A percentile compares a stretch with the other conserved stretches of the same genome.
These are phyloP conservation scores for Drosophila dives DNA, from an alignment of 2,888 invertebrate genomes.

Conservation along the genomic window DNA sequence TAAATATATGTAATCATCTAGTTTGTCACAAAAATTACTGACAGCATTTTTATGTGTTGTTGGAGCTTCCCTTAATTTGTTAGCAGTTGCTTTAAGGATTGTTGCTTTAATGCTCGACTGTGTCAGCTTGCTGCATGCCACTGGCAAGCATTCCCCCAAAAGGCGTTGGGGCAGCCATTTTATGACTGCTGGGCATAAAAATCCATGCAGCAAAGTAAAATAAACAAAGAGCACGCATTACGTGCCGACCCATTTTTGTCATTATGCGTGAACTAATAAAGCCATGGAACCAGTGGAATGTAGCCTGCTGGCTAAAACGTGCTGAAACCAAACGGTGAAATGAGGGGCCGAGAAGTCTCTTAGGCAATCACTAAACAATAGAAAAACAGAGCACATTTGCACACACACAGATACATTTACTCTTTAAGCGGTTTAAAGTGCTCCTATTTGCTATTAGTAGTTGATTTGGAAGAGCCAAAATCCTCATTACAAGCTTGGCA, in stretches of 20 bases:
- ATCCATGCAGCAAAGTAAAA: constrained; percentile 71
- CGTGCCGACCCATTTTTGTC: constrained; percentile 77
- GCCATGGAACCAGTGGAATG: constrained; percentile 68
- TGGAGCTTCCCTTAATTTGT: constrained; percentile 8
- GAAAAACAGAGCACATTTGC: constrained; percentile 23
- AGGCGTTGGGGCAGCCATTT: constrained; percentile 46
- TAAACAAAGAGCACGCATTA: constrained; percentile 76
- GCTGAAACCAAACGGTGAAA: constrained; percentile 65
- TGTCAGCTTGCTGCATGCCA: constrained; percentile 16
- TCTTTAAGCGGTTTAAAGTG: constrained; percentile 70
- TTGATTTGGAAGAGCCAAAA: constrained; percentile 32
- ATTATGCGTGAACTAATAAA: constrained; percentile 81
- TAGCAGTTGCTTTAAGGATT: constrained; percentile 13
- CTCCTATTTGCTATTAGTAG: constrained; percentile 31
- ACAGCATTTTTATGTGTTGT: background rate
- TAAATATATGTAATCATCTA: background rate
- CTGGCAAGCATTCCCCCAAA: constrained; percentile 13
- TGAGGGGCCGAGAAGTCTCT: constrained; percentile 37
- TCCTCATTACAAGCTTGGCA: constrained; percentile 53
- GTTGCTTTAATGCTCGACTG: constrained; percentile 23
- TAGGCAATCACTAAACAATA: constrained; percentile 35
- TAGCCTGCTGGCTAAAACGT: constrained; percentile 63
- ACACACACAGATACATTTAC: constrained; percentile 19
- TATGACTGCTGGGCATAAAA: constrained; percentile 68
- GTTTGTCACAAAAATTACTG: background rate